phyloP scores from a whole-genome alignment of 2,888 invertebrate genomes.

The Colletes collaris region DNA sequence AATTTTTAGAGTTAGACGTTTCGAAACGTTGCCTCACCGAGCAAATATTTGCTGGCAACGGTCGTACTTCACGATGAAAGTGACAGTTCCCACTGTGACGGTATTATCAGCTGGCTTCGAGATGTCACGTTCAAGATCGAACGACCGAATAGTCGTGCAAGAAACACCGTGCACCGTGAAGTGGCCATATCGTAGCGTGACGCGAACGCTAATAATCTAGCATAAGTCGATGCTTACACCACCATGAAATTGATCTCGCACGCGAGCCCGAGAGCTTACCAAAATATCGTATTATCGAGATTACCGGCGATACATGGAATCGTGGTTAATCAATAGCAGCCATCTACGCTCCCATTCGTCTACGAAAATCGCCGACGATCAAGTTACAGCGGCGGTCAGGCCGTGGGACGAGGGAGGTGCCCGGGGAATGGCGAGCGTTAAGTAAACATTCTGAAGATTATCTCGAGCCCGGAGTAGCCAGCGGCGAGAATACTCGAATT shows the following conservation, averaged over 20 bases:
- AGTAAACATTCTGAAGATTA: conserved; percentile 34
- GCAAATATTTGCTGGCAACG: conserved; percentile 59
- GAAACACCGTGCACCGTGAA: conserved; percentile 29
- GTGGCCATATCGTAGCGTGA: conserved; percentile 29
- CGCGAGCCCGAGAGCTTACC: conserved; percentile 34
- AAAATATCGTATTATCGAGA: conserved; percentile 42
- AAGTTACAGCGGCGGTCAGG: conserved; percentile 9
- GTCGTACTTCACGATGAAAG: conserved; percentile 49
- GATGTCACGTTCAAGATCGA: conserved; percentile 36
- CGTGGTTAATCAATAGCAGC: conserved; percentile 41
- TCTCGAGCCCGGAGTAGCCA: conserved; percentile 8
- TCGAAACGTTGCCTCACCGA: conserved; percentile 51
- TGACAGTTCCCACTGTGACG: conserved; percentile 42
- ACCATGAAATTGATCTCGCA: conserved; percentile 33
- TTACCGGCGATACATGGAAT: conserved; percentile 33
- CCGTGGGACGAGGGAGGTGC: not conserved
- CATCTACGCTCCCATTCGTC: conserved; percentile 12
- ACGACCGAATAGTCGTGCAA: conserved; percentile 4
- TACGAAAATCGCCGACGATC: conserved; percentile 33
- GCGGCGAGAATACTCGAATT: conserved; percentile 15
- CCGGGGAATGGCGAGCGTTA: not conserved
- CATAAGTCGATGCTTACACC: conserved; percentile 24
- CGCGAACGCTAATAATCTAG: conserved; percentile 27
- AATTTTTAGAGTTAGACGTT: conserved; percentile 45
- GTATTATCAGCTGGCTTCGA: conserved; percentile 20